Conservation (phyloP, 2,113 vertebrate species). For the Felis chaus region DNA sequence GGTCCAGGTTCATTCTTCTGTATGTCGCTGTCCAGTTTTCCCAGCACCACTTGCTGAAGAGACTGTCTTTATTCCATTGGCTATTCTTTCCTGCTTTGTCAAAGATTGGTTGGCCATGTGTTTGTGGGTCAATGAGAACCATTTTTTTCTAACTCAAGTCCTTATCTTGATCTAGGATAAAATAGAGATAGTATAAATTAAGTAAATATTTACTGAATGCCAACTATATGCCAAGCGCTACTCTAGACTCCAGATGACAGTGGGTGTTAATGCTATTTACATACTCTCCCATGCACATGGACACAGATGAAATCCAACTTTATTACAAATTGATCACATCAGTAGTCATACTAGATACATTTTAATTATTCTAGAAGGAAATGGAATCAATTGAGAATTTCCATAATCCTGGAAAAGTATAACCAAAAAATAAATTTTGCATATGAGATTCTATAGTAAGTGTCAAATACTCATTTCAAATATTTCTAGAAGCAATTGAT, state of each 20-base stretch:
- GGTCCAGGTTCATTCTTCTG: no score
- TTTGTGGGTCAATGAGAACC: neutral
- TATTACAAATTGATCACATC: neutral
- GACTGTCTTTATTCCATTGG: no score
- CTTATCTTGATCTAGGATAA: neutral
- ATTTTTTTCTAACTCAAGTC: neutral
- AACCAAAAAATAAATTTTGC: neutral
- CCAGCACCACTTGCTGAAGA: no score
- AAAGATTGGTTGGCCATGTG: no score
- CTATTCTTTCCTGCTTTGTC: no score
- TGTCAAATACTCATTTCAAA: neutral
- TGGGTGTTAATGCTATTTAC: neutral
- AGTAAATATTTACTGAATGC: neutral
- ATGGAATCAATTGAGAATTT: neutral
- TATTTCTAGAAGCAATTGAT: slow-evolving; percentile 17
- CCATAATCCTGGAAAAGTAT: neutral
- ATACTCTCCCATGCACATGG: neutral
- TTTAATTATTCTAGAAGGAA: slow-evolving; percentile 34
- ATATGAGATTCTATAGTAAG: neutral
- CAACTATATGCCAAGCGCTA: neutral
- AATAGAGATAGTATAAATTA: neutral
- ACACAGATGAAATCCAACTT: neutral
- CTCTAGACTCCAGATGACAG: neutral
- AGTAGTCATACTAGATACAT: neutral
- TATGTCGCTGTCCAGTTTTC: no score